A percentile compares a stretch with the other conserved stretches of the same genome.
Evolutionary conservation across 2,797 vertebrate genomes (phyloP).

Genomic region (Peromyscus nudipes): DNA sequence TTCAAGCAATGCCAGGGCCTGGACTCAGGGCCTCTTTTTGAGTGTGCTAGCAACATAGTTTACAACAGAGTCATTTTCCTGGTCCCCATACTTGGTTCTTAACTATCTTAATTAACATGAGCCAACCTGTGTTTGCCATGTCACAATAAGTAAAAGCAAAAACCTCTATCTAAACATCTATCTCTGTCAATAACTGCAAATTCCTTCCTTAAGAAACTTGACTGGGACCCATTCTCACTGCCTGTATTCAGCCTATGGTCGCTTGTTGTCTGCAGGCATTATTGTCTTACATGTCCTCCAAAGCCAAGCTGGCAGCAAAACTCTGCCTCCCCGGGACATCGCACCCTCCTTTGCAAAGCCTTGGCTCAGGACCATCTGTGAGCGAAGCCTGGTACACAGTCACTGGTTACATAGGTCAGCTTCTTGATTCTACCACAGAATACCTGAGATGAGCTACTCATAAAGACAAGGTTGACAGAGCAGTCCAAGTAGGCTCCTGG

Average conservation of each 20-base stretch:
- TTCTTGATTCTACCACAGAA: not conserved
- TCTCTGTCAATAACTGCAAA: not conserved
- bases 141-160: not conserved
- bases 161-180: not conserved
- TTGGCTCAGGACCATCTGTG: not conserved
- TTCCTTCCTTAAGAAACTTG: not conserved
- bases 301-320: not conserved
- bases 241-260: not conserved
- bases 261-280: not conserved
- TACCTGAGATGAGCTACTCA: not conserved
- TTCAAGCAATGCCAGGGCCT: not conserved
- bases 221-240: not conserved
- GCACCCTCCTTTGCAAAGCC: not conserved
- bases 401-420: not conserved
- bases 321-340: rapidly evolving
- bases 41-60: not conserved
- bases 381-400: not conserved
- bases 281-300: not conserved
- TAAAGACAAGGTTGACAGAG: not conserved
- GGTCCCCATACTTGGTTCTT: not conserved
- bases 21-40: not conserved
- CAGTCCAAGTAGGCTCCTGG: not conserved
- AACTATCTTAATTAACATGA: rapidly evolving
- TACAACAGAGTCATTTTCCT: not conserved
- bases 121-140: not conserved